Evolutionary conservation across 2,888 invertebrate genomes (phyloP).

Genomic region (Diplolepis rosae): DNA sequence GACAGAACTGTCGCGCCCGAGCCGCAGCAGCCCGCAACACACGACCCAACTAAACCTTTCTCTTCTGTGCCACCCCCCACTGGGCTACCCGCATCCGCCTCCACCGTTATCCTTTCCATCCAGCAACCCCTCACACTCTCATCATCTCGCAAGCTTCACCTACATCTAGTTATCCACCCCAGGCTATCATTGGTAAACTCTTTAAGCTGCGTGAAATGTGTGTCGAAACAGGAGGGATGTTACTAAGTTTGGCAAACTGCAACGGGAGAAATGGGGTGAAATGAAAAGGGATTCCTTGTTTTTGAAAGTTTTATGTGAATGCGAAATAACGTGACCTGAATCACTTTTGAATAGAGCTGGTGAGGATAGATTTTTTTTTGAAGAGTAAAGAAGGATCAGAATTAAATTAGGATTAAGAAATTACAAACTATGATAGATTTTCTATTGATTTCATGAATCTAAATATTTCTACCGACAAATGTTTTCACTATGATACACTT

Average conservation of each 20-base stretch:
- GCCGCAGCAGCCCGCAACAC: conserved; percentile 73
- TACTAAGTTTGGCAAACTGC: background rate
- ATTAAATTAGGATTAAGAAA: no score
- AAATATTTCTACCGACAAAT: no score
- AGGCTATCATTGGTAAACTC: conserved; percentile 55
- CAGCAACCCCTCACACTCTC: conserved; percentile 37
- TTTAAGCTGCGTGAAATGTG: conserved; percentile 44
- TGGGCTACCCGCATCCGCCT: conserved; percentile 41
- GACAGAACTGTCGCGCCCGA: conserved; percentile 73
- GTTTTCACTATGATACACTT: no score
- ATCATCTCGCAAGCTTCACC: conserved; percentile 56
- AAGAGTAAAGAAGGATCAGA: no score
- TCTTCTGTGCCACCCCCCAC: conserved; percentile 44
- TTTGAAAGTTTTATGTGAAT: background rate
- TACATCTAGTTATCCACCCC: conserved; percentile 61
- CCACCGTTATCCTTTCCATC: conserved; percentile 41
- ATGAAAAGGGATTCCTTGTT: background rate
- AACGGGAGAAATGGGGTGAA: background rate
- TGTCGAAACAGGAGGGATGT: conserved; percentile 40
- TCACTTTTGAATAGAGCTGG: background rate
- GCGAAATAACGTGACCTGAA: background rate
- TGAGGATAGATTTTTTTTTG: no score
- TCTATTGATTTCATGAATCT: no score
- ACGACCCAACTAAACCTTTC: conserved; percentile 64
- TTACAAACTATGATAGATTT: no score